Conservation (phyloP, 2,888 invertebrate species). For the Hipparchia sbordonii region DNA sequence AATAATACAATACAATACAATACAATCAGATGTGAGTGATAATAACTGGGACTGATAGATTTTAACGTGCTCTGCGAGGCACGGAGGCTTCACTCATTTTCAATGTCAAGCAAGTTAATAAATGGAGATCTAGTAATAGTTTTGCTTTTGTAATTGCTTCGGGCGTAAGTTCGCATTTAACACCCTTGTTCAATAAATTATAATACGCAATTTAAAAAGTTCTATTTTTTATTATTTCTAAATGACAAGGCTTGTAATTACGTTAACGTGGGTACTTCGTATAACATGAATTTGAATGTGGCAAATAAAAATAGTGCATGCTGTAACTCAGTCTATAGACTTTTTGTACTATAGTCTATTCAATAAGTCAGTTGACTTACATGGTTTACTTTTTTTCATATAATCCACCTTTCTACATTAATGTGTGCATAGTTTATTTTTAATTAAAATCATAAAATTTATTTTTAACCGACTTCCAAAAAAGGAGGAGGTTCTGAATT, state of each 20-base stretch:
- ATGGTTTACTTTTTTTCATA: no score
- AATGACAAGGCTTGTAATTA: constrained; percentile 4
- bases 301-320: constrained; percentile 29
- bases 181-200: constrained; percentile 15
- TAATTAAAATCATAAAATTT: no score
- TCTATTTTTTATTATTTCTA: constrained; percentile 13
- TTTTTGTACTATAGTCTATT: neutral
- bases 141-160: neutral
- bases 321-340: neutral
- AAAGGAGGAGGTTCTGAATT: no score
- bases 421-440: no score
- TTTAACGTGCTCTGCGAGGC: no score
- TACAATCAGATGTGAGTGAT: no score
- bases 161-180: constrained; percentile 13
- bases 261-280: neutral
- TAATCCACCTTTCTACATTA: no score
- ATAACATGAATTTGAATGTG: constrained; percentile 6
- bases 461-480: no score
- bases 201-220: constrained; percentile 6
- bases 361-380: no score
- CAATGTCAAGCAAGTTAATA: neutral
- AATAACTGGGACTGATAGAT: no score
- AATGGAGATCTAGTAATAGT: neutral
- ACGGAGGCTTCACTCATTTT: no score
- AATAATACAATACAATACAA: no score